A percentile compares a stretch with the other conserved stretches of the same genome.
These are phyloP conservation scores for Temnothorax rugatulus DNA, from an alignment of 2,888 invertebrate genomes.

Conservation along the genomic window DNA sequence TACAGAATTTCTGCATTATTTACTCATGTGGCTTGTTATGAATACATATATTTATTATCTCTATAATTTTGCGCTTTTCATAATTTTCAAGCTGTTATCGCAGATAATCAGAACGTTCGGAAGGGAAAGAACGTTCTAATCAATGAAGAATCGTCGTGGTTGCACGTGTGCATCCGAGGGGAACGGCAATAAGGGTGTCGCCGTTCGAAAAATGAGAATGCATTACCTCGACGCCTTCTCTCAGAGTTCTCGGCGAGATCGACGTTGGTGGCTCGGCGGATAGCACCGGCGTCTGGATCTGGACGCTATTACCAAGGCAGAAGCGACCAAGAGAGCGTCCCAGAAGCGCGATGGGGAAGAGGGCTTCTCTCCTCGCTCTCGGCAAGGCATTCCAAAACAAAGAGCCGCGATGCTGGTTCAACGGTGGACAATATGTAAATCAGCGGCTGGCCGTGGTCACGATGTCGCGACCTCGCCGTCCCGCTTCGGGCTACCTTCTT, in stretches of 20 bases:
- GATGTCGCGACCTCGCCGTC: conserved; percentile 86
- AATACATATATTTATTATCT: background rate
- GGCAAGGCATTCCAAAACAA: conserved; percentile 85
- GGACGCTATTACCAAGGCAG: conserved; percentile 82
- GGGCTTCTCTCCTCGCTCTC: conserved; percentile 71
- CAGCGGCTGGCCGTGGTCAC: conserved; percentile 85
- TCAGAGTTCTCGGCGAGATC: conserved; percentile 79
- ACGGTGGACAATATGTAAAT: conserved; percentile 86
- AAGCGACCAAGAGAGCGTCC: conserved; percentile 49
- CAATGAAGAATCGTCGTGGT: conserved; percentile 59
- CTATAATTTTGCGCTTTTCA: background rate
- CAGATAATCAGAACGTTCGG: conserved; percentile 50
- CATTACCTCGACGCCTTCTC: conserved; percentile 81
- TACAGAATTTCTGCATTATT: background rate
- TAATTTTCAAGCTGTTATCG: conserved; percentile 45
- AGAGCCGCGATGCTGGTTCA: conserved; percentile 83
- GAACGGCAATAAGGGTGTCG: conserved; percentile 68
- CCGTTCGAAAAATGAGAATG: conserved; percentile 81
- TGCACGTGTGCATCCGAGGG: conserved; percentile 41
- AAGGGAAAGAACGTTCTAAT: conserved; percentile 67
- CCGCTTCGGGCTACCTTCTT: conserved; percentile 76
- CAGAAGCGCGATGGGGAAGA: conserved; percentile 67
- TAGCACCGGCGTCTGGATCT: conserved; percentile 80
- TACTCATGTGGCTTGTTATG: background rate
- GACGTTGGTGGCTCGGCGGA: conserved; percentile 85